Percentiles rank a stretch among this genome's conserved stretches.
phyloP scores from a whole-genome alignment of 2,797 vertebrate species.

The Phylloscopus collybita region DNA sequence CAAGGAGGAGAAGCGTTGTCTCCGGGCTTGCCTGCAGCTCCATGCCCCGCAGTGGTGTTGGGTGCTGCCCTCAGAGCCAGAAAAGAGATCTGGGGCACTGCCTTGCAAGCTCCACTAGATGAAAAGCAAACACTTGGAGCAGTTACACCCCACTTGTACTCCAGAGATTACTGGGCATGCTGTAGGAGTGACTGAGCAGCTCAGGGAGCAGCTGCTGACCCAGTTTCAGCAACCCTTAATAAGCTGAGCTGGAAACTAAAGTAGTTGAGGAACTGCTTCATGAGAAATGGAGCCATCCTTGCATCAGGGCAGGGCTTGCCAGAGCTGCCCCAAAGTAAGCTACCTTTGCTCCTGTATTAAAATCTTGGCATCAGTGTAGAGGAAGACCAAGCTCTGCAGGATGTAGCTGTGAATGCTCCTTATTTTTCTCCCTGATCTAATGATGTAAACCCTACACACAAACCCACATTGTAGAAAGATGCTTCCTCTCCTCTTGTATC shows the following conservation, averaged over 20 bases:
- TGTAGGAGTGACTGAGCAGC: conserved; percentile 49
- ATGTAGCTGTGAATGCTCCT: neutral
- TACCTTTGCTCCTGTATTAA: neutral
- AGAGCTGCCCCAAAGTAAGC: neutral
- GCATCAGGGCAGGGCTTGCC: neutral
- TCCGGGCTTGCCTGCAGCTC: neutral
- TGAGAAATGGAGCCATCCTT: neutral
- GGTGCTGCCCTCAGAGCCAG: neutral
- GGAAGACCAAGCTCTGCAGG: neutral
- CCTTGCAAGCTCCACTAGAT: neutral
- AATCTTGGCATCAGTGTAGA: neutral
- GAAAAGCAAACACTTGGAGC: neutral
- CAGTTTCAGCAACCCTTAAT: conserved; percentile 58
- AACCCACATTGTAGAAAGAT: neutral
- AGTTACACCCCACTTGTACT: neutral
- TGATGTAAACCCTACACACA: neutral
- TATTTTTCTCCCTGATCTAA: neutral
- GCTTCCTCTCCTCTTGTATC: neutral
- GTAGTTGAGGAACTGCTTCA: neutral
- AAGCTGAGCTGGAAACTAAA: neutral
- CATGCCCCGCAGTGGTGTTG: fast-evolving
- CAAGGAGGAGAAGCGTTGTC: neutral
- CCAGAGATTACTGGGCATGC: neutral
- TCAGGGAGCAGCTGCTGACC: conserved; percentile 53
- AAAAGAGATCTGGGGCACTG: neutral